These are phyloP conservation scores for Drosophila affinis DNA, from an alignment of 2,888 invertebrate genomes.

Conservation along the genomic window DNA sequence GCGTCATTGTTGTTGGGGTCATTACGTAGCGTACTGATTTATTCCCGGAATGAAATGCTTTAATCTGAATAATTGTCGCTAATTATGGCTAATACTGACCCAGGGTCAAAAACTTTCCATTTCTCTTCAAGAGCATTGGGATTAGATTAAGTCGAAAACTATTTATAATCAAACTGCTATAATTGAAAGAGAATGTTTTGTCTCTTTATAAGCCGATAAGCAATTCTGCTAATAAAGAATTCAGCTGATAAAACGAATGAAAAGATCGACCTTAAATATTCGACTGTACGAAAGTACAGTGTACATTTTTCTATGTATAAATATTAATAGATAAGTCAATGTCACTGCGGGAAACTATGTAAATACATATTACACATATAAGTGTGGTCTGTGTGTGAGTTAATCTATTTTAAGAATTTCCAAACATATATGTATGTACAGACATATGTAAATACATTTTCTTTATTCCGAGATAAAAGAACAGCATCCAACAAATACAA, in stretches of 20 bases:
- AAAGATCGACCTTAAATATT: slow-evolving; percentile 4
- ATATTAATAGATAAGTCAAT: not conserved
- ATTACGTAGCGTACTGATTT: slow-evolving; percentile 16
- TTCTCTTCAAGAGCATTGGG: slow-evolving; percentile 16
- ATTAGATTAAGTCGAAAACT: slow-evolving; percentile 17
- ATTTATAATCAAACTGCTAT: slow-evolving; percentile 17
- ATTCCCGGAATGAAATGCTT: slow-evolving; percentile 7
- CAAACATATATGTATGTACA: slow-evolving; percentile 2
- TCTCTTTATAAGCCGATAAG: slow-evolving; percentile 37
- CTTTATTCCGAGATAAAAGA: slow-evolving; percentile 13
- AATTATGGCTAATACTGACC: slow-evolving; percentile 34
- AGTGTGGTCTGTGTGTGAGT: not conserved
- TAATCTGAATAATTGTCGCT: slow-evolving; percentile 35
- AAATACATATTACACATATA: not conserved
- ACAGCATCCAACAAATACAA: slow-evolving; percentile 33
- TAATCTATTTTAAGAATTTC: slow-evolving; percentile 11
- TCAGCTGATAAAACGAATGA: slow-evolving; percentile 17
- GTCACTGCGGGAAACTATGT: not conserved
- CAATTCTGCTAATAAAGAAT: slow-evolving; percentile 6
- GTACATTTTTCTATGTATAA: not conserved
- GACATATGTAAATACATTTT: not conserved
- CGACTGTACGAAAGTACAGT: slow-evolving; percentile 3
- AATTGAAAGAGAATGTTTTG: slow-evolving; percentile 13
- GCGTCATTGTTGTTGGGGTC: slow-evolving; percentile 54
- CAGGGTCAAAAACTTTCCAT: slow-evolving; percentile 45